Conservation (phyloP, 2,888 invertebrate species). For the Pilophorus perplexus region DNA sequence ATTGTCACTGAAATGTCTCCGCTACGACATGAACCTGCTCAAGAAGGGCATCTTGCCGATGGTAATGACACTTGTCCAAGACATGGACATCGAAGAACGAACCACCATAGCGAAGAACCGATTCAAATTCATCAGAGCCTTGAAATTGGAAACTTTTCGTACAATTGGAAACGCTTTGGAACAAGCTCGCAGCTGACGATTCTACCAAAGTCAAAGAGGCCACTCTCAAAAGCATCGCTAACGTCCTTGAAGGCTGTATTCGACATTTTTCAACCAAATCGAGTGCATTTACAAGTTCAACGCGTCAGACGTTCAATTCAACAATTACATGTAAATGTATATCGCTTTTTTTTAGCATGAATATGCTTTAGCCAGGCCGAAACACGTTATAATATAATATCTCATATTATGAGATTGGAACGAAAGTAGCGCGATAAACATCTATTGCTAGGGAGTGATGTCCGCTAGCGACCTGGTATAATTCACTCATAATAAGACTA, state of each 20-base stretch:
- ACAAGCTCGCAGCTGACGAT: constrained; percentile 68
- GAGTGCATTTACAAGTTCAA: constrained; percentile 63
- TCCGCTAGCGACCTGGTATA: no score
- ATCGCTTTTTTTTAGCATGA: no score
- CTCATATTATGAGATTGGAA: no score
- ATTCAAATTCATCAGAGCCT: constrained; percentile 61
- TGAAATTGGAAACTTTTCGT: constrained; percentile 56
- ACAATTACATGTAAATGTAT: constrained; percentile 67
- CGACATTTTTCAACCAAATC: constrained; percentile 60
- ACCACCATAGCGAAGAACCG: constrained; percentile 66
- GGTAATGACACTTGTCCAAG: constrained; percentile 68
- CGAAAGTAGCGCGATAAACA: no score
- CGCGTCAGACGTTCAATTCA: constrained; percentile 63
- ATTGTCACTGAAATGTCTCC: constrained; percentile 63
- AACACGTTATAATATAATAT: no score
- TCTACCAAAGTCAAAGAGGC: constrained; percentile 63
- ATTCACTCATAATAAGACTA: no score
- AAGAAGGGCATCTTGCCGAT: constrained; percentile 66
- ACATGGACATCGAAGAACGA: constrained; percentile 66
- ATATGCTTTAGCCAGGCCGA: no score
- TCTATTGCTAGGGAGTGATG: no score
- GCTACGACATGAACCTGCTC: constrained; percentile 55
- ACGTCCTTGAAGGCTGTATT: constrained; percentile 68
- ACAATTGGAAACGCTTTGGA: constrained; percentile 53
- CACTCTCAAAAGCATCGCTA: constrained; percentile 63